Base-by-base conservation (phyloP, 2,888 invertebrate species). In the Cotesia congregata region DNA sequence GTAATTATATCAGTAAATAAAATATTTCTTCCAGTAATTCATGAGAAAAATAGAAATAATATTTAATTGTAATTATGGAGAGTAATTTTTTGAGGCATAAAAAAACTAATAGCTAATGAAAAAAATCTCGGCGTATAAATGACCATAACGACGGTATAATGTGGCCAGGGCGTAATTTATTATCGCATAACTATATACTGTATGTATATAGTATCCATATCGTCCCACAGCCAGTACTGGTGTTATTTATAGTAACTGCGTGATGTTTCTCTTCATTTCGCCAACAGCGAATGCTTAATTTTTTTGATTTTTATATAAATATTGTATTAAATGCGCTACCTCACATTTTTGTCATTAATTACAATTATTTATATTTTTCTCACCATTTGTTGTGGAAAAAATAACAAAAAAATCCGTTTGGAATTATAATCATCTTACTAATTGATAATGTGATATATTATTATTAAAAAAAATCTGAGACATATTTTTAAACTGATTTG, bases 81-180 rank as follows among this genome's bases (percentile, higher is more conserved):
- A 62, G 50, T 75, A 64, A 69, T 70, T 30, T 59, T 65, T 17
- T 41, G 15, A 40, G 7, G 17, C 39, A 17, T n/a, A 68, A 75
- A 68, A 68, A 72, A 72, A 75, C 60, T 40, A 38, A 59, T 60
- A 61, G 17, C 40, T 40, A 50, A 50, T 50, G 67, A 67, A 64
- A 67, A 72, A 62, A 41, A 41, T 59, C 41, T 41, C 40, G 39
- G 20, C 64, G 65, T 50, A 77, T 77, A 77, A 77, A 77, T 77
- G 77, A 77, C 77, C 77, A 67, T 74, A 77, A 74, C 77, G 71
- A 67, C 61, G 77, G 77, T 74, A 77, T 77, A 77, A 77, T 77
- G 74, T 77, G 77, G 77, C 74, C 77, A 77, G 71, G 74, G 74
- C 74, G 74, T 77, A 74, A 77, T 77, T 77, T 77, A 77, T 77